These are phyloP conservation scores for Muraenolepis orangiensis DNA, from an alignment of 2,797 vertebrate species.

Conservation along the genomic window DNA sequence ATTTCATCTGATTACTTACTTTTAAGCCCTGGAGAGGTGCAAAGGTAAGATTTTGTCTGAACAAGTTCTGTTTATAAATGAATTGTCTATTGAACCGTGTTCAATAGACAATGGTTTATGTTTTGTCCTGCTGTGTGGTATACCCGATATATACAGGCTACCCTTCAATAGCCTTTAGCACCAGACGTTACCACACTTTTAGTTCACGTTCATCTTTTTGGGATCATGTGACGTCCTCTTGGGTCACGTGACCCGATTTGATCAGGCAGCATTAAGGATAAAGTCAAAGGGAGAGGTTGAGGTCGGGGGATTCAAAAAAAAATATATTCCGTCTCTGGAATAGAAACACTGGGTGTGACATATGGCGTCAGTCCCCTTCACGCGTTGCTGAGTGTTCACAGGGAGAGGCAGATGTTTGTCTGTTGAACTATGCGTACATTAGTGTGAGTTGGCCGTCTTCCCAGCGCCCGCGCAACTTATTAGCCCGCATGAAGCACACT, in stretches of 20 bases:
- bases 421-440: constrained; percentile 73
- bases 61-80: neutral
- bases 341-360: neutral
- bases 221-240: neutral
- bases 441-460: constrained; percentile 55
- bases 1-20: neutral
- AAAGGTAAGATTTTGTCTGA: neutral
- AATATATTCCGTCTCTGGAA: neutral
- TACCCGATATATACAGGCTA: neutral
- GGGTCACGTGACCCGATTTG: neutral
- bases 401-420: constrained; percentile 61
- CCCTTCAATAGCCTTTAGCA: neutral
- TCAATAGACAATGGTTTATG: neutral
- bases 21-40: neutral
- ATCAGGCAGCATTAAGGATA: neutral
- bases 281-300: neutral
- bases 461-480: constrained; percentile 42
- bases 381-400: constrained; percentile 65
- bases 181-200: neutral
- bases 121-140: neutral
- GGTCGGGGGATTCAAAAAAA: neutral
- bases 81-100: no score
- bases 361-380: constrained; percentile 35
- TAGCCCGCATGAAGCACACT: constrained; percentile 58
- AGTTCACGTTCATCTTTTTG: neutral